Evolutionary conservation across 2,797 vertebrate species (phyloP).

Genomic region (Sebastolobus alascanus): DNA sequence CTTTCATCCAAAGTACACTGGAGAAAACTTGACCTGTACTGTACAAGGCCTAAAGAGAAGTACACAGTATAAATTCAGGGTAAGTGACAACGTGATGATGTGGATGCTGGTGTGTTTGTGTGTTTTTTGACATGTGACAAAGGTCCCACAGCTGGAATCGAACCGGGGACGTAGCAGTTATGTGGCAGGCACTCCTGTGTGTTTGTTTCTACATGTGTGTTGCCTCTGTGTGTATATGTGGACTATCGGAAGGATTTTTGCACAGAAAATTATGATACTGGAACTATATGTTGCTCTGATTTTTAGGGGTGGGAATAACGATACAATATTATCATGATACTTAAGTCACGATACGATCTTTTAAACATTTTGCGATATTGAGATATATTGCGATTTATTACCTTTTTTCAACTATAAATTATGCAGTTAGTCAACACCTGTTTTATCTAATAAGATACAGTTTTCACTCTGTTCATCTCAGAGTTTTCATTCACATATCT

Average conservation of each 20-base stretch:
- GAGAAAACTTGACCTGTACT: slow-evolving; percentile 96
- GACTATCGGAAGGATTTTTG: neutral
- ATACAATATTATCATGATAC: too few species aligned
- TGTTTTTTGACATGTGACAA: neutral
- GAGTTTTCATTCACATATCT: too few species aligned
- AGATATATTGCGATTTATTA: too few species aligned
- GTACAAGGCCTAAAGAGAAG: slow-evolving; percentile 98
- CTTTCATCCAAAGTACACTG: slow-evolving; percentile 98
- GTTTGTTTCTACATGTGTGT: too few species aligned
- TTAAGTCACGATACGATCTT: too few species aligned
- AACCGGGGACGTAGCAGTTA: neutral
- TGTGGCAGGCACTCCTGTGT: too few species aligned
- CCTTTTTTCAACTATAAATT: too few species aligned
- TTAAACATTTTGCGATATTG: too few species aligned
- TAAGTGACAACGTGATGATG: slow-evolving; percentile 76
- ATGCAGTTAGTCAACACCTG: too few species aligned
- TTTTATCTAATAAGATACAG: rapidly evolving
- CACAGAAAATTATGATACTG: neutral
- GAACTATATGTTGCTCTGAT: neutral
- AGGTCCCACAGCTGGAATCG: neutral
- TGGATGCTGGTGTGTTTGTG: neutral
- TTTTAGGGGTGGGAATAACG: too few species aligned
- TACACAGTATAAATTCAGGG: slow-evolving; percentile 99
- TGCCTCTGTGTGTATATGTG: neutral
- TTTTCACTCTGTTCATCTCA: too few species aligned